These are phyloP conservation scores for Pandemis corylana DNA, from an alignment of 2,888 invertebrate species.

Conservation along the genomic window DNA sequence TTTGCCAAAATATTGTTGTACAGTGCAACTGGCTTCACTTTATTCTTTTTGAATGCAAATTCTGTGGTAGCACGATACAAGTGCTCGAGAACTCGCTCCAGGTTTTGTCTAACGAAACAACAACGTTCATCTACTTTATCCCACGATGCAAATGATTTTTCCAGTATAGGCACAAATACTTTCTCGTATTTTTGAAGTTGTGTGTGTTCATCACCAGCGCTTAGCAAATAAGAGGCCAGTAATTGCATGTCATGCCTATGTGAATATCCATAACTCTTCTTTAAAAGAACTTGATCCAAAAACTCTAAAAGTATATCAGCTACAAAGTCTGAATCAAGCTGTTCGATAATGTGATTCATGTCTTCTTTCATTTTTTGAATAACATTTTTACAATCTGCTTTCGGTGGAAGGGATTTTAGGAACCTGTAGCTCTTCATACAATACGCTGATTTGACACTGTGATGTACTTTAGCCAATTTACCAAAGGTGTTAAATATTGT, in stretches of 20 bases:
- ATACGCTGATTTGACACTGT: conserved; percentile 51
- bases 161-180: conserved; percentile 52
- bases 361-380: conserved; percentile 45
- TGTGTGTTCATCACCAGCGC: conserved; percentile 49
- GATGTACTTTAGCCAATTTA: conserved; percentile 50
- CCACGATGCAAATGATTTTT: conserved; percentile 52
- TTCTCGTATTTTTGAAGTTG: conserved; percentile 52
- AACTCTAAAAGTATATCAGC: conserved; percentile 50
- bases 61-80: neutral
- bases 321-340: conserved; percentile 55
- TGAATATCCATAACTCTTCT: conserved; percentile 23
- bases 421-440: conserved; percentile 58
- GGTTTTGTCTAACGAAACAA: conserved; percentile 24
- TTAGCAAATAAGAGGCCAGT: conserved; percentile 52
- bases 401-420: conserved; percentile 53
- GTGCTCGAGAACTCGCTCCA: neutral
- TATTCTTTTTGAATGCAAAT: conserved; percentile 17
- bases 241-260: conserved; percentile 33
- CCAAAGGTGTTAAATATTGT: conserved; percentile 54
- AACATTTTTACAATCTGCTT: conserved; percentile 48
- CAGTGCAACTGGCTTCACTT: conserved; percentile 15
- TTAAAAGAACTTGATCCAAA: conserved; percentile 18
- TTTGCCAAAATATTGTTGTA: conserved; percentile 18
- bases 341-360: conserved; percentile 51
- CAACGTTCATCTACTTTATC: conserved; percentile 34